These are phyloP conservation scores for Tinea semifulvella DNA, from an alignment of 2,888 invertebrate species.

Conservation along the genomic window DNA sequence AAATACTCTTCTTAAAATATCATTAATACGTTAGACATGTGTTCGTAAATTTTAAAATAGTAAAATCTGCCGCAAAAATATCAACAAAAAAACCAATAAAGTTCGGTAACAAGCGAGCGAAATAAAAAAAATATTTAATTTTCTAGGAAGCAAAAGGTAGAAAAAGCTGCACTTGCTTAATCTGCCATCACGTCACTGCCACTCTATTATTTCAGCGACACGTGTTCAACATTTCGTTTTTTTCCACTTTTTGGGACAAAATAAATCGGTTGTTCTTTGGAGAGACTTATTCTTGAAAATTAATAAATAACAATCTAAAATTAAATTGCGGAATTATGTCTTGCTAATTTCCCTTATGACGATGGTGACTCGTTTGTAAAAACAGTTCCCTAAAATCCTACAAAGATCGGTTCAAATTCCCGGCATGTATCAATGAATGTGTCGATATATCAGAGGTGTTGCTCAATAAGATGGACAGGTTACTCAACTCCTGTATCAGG, in stretches of 20 bases:
- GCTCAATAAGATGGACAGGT: too few relatives aligned
- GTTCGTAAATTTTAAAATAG: not conserved
- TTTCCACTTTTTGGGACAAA: conserved; percentile 13
- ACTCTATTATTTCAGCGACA: conserved; percentile 48
- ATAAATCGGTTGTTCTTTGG: conserved; percentile 8
- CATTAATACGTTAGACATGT: not conserved
- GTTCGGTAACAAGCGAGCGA: not conserved
- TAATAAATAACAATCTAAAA: too few relatives aligned
- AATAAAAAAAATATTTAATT: conserved; percentile 23
- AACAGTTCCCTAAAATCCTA: too few relatives aligned
- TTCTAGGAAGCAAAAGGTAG: conserved; percentile 38
- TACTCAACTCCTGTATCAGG: too few relatives aligned
- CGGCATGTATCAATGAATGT: too few relatives aligned
- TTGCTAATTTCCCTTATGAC: too few relatives aligned
- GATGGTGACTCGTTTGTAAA: too few relatives aligned
- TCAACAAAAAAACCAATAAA: not conserved
- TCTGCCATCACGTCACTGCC: conserved; percentile 46
- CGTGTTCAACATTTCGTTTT: conserved; percentile 38
- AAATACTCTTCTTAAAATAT: too few relatives aligned
- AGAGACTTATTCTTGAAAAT: not conserved
- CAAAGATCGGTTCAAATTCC: too few relatives aligned
- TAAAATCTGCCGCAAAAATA: not conserved
- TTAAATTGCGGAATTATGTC: too few relatives aligned
- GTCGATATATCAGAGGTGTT: too few relatives aligned
- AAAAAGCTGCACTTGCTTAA: conserved; percentile 54